These are phyloP conservation scores for Nephila pilipes DNA, from an alignment of 1,140 invertebrate genomes.

Conservation along the genomic window DNA sequence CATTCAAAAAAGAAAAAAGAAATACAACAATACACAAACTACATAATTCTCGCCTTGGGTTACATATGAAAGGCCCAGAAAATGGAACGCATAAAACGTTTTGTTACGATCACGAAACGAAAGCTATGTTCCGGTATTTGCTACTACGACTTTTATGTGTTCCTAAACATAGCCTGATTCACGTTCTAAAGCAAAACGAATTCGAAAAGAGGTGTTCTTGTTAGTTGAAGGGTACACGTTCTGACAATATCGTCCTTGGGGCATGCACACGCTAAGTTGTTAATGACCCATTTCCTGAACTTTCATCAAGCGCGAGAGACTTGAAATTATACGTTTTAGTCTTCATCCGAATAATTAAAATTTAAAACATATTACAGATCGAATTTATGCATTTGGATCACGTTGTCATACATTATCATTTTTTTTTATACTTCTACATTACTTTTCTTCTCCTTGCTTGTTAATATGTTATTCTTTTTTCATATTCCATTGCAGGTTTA, in stretches of 20 bases:
- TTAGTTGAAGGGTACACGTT: constrained; percentile 11
- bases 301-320: neutral
- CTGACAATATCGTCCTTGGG: neutral
- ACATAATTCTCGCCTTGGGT: neutral
- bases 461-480: neutral
- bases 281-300: constrained; percentile 20
- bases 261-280: neutral
- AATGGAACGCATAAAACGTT: neutral
- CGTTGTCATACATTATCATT: neutral
- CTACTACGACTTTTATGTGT: neutral
- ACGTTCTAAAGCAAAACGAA: neutral
- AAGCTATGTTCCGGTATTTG: neutral
- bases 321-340: neutral
- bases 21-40: neutral
- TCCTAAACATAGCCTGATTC: neutral
- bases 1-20: neutral
- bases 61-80: neutral
- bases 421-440: neutral
- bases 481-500: neutral
- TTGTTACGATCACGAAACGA: neutral
- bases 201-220: neutral
- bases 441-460: neutral
- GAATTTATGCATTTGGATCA: neutral
- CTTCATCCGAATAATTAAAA: neutral
- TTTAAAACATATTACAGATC: neutral